These are phyloP conservation scores for Noctua janthina DNA, from an alignment of 2,888 invertebrate genomes.

Conservation along the genomic window DNA sequence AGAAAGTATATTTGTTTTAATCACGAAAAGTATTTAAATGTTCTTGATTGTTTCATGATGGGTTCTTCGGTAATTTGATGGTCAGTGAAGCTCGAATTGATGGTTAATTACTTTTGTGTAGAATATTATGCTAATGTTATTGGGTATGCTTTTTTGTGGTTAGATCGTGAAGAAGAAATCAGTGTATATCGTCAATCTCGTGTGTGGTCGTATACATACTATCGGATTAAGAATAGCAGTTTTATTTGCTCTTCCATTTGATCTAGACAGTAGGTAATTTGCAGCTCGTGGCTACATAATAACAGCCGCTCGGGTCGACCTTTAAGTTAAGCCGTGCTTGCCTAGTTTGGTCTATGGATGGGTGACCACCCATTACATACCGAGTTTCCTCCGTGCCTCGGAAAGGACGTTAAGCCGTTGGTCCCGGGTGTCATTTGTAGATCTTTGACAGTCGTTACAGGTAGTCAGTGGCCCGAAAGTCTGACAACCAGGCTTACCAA, in stretches of 20 bases:
- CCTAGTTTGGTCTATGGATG: no score
- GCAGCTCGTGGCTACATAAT: background rate
- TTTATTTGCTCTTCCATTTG: background rate
- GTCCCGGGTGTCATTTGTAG: no score
- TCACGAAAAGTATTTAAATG: conserved; percentile 59
- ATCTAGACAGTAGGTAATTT: background rate
- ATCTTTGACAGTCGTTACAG: no score
- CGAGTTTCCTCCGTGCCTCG: no score
- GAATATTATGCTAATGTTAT: conserved; percentile 54
- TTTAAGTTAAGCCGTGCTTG: no score
- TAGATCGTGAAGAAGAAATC: conserved; percentile 23
- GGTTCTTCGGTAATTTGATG: conserved; percentile 47
- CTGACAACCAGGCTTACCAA: no score
- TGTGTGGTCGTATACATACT: conserved; percentile 32
- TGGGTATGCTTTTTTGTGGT: conserved; percentile 21
- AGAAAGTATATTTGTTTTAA: conserved; percentile 62
- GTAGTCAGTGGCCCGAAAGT: no score
- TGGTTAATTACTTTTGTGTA: conserved; percentile 52
- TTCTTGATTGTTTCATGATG: conserved; percentile 56
- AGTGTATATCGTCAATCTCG: conserved; percentile 21
- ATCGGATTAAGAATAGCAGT: background rate
- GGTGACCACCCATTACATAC: no score
- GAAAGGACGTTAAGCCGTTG: no score
- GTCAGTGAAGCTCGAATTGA: conserved; percentile 35
- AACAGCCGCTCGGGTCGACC: no score